phyloP scores from a whole-genome alignment of 2,888 invertebrate genomes.

The Monoplex corrugatus region DNA sequence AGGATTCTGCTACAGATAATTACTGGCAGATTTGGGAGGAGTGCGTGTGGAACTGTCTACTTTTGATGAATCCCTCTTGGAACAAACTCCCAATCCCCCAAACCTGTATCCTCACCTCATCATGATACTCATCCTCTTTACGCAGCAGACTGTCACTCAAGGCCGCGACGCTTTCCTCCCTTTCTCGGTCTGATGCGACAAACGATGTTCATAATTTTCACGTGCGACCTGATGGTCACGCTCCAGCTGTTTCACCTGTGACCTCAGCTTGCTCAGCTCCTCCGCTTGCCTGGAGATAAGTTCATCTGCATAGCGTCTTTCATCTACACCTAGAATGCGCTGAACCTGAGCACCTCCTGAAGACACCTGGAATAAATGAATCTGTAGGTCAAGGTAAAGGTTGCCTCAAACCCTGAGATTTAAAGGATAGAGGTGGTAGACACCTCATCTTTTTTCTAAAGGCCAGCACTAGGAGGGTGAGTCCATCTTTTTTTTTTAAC shows the following conservation, averaged over 20 bases:
- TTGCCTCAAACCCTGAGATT: too few relatives aligned
- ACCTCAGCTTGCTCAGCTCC: slow-evolving; percentile 71
- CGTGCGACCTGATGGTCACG: slow-evolving; percentile 63
- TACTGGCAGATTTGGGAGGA: too few relatives aligned
- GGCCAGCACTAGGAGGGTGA: too few relatives aligned
- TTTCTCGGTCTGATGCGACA: slow-evolving; percentile 64
- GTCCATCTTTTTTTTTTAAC: too few relatives aligned
- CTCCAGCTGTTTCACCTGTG: slow-evolving; percentile 58
- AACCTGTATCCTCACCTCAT: slow-evolving; percentile 67
- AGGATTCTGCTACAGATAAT: too few relatives aligned
- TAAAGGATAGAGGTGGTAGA: too few relatives aligned
- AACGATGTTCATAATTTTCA: slow-evolving; percentile 65
- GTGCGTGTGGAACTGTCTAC: too few relatives aligned
- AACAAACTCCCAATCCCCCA: too few relatives aligned
- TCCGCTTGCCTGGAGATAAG: slow-evolving; percentile 73
- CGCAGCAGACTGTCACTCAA: slow-evolving; percentile 65
- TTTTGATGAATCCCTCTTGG: too few relatives aligned
- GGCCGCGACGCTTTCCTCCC: slow-evolving; percentile 59
- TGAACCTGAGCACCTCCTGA: slow-evolving; percentile 63
- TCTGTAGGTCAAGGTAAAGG: too few relatives aligned
- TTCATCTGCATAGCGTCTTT: slow-evolving; percentile 69
- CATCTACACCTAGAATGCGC: neutral
- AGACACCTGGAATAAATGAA: too few relatives aligned
- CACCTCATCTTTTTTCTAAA: too few relatives aligned
- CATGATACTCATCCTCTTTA: slow-evolving; percentile 67